Evolutionary conservation across 2,888 invertebrate species (phyloP).

Genomic region (Anthrax anthrax): DNA sequence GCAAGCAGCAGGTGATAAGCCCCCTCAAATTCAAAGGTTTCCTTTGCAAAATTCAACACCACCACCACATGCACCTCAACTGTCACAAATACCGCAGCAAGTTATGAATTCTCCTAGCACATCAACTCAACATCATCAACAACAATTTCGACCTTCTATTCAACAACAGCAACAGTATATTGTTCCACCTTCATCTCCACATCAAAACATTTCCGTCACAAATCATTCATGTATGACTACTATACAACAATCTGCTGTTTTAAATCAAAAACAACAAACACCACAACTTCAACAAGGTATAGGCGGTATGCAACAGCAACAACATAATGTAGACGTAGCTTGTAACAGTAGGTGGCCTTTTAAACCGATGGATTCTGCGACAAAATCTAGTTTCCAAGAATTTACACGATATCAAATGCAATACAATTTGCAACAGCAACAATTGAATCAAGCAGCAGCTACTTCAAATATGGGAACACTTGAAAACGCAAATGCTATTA

Average conservation of each 20-base stretch:
- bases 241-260: background rate
- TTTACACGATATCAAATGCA: conserved; percentile 50
- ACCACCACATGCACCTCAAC: conserved; percentile 11
- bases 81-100: conserved; percentile 18
- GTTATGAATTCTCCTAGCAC: background rate
- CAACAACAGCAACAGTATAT: conserved; percentile 4
- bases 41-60: conserved; percentile 21
- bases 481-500: conserved; percentile 16
- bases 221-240: conserved; percentile 1
- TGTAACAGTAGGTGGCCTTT: no score
- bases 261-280: conserved; percentile 6
- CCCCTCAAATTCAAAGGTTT: conserved; percentile 1
- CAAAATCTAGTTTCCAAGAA: conserved; percentile 48
- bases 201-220: conserved; percentile 12
- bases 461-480: conserved; percentile 18
- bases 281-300: conserved; percentile 9
- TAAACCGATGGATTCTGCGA: conserved; percentile 47
- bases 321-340: no score
- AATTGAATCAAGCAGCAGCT: conserved; percentile 31
- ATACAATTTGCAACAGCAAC: conserved; percentile 43
- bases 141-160: conserved; percentile 7
- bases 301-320: conserved; percentile 22
- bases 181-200: conserved; percentile 13
- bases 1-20: conserved; percentile 16
- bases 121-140: conserved; percentile 9